Percentiles rank a stretch among this genome's conserved stretches.
phyloP scores from a whole-genome alignment of 2,797 vertebrate genomes.

The Tauraco hartlaubi region DNA sequence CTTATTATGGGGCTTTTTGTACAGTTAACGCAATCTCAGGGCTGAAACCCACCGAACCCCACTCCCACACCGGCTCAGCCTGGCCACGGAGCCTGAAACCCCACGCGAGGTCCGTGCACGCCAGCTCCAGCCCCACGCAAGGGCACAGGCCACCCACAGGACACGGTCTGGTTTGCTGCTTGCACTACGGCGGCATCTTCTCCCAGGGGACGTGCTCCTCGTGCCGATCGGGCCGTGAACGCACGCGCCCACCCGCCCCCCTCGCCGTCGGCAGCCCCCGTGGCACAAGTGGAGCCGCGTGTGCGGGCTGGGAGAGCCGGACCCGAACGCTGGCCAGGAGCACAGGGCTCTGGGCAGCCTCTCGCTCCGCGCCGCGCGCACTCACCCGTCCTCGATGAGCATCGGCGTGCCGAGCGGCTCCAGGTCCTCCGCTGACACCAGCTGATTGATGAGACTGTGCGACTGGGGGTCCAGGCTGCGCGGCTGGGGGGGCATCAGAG shows the following conservation, averaged over 20 bases:
- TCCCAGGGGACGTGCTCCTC: accelerated
- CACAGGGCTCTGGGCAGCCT: background rate
- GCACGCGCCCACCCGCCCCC: accelerated
- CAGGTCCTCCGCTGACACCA: slow-evolving; percentile 94
- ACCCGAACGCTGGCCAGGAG: background rate
- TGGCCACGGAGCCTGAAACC: accelerated
- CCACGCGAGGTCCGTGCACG: accelerated
- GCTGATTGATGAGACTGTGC: slow-evolving; percentile 92
- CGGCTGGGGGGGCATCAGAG: slow-evolving; percentile 88
- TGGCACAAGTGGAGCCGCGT: accelerated
- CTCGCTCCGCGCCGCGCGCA: background rate
- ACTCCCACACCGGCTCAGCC: background rate
- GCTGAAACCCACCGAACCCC: background rate
- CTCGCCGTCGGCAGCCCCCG: accelerated
- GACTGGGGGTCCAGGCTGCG: slow-evolving; percentile 94
- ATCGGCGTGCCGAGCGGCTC: slow-evolving; percentile 93
- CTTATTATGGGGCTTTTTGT: too few relatives aligned
- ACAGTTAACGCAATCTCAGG: background rate
- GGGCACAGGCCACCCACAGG: background rate
- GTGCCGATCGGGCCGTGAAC: accelerated
- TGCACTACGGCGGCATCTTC: accelerated
- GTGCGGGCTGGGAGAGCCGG: too few relatives aligned
- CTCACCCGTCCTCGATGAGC: slow-evolving; percentile 98
- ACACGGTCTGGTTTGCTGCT: background rate
- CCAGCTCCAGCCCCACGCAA: background rate